A percentile compares a stretch with the other conserved stretches of the same genome.
Conservation (phyloP, 2,797 vertebrate genomes). For the Rhincodon typus region DNA sequence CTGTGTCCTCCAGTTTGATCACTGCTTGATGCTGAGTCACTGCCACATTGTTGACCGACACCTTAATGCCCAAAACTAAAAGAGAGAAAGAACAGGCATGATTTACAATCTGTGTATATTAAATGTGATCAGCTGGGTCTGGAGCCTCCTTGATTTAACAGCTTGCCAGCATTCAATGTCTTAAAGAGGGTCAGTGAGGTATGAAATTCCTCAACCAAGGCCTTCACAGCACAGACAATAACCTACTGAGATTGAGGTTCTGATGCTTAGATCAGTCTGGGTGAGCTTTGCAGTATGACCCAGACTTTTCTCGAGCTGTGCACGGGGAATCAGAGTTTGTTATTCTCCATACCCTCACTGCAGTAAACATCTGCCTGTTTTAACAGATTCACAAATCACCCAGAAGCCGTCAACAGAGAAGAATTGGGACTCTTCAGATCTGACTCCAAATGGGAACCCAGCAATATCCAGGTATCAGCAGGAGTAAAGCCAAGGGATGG, state of each 20-base stretch:
- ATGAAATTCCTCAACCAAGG: too few species aligned
- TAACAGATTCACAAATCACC: conserved; percentile 1
- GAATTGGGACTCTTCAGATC: neutral
- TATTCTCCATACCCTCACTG: neutral
- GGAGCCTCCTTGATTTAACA: neutral
- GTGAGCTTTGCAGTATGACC: too few species aligned
- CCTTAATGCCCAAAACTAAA: neutral
- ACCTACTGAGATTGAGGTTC: too few species aligned
- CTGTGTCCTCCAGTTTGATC: neutral
- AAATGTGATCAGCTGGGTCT: neutral
- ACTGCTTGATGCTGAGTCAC: neutral
- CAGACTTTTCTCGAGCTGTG: neutral
- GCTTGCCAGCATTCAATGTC: neutral
- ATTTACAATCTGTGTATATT: neutral
- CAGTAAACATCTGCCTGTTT: neutral
- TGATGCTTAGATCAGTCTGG: too few species aligned
- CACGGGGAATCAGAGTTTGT: neutral
- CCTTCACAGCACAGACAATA: neutral
- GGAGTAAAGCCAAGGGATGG: neutral
- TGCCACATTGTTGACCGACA: neutral
- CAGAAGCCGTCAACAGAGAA: neutral
- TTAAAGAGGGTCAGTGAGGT: neutral
- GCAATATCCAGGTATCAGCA: neutral
- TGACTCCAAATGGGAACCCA: neutral
- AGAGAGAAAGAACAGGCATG: neutral